phyloP scores from a whole-genome alignment of 53 echinoderm and acorn worm species.

The Arbacia lixula region DNA sequence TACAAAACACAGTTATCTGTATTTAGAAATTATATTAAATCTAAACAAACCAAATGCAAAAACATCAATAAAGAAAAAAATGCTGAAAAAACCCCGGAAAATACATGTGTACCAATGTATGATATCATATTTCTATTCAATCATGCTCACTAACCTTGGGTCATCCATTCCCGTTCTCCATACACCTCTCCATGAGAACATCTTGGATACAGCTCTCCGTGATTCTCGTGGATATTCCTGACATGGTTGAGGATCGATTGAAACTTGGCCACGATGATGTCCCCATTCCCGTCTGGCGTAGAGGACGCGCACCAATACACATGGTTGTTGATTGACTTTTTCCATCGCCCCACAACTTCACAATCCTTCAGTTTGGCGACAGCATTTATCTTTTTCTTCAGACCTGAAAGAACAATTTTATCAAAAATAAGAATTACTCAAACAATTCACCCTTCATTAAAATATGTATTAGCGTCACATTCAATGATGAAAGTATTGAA shows the following conservation, averaged over 20 bases:
- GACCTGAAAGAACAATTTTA: conserved; percentile 22
- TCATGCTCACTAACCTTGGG: too few relatives aligned
- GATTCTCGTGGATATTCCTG: conserved; percentile 49
- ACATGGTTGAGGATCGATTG: conserved; percentile 61
- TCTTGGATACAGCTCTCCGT: conserved; percentile 11
- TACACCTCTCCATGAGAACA: conserved; percentile 48
- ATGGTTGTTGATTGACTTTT: conserved; percentile 39
- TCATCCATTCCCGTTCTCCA: conserved; percentile 34
- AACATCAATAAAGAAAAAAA: too few relatives aligned
- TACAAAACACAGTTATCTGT: too few relatives aligned
- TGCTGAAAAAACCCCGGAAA: too few relatives aligned
- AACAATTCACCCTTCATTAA: too few relatives aligned
- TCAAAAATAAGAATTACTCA: too few relatives aligned
- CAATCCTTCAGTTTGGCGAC: conserved; percentile 19
- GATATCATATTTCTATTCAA: too few relatives aligned
- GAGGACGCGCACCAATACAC: conserved; percentile 70
- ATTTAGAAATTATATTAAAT: too few relatives aligned
- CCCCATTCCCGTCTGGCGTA: conserved; percentile 63
- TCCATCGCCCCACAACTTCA: conserved; percentile 26
- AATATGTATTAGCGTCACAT: too few relatives aligned
- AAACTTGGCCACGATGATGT: conserved; percentile 61
- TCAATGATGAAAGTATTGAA: too few relatives aligned
- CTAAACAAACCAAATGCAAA: too few relatives aligned
- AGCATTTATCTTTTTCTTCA: conserved; percentile 6
- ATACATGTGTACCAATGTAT: too few relatives aligned